Conservation (phyloP, 2,113 vertebrate species). For the Amia ocellicauda region DNA sequence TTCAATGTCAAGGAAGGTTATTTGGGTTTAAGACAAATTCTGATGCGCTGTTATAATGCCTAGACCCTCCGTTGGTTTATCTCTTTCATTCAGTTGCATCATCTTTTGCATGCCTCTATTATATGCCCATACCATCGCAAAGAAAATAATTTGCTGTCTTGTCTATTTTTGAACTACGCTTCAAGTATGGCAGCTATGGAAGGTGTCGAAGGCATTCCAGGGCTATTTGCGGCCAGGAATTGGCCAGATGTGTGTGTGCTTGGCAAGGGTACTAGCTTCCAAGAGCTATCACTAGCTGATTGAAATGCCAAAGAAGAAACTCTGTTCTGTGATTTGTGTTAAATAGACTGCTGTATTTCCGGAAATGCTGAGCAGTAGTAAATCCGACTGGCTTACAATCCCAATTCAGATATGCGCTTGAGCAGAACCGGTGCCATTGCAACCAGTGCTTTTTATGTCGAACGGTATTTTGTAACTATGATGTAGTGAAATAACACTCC, state of each 20-base stretch:
- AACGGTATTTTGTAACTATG: slow-evolving; percentile 39
- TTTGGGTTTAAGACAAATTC: no score
- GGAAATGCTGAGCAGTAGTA: slow-evolving; percentile 40
- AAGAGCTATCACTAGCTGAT: slow-evolving; percentile 68
- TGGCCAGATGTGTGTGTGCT: slow-evolving; percentile 79
- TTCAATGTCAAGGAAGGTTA: no score
- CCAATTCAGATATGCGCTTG: slow-evolving; percentile 23
- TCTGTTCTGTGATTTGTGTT: slow-evolving; percentile 54
- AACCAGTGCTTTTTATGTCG: slow-evolving; percentile 36
- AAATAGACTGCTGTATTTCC: slow-evolving; percentile 33
- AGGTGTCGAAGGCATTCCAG: slow-evolving; percentile 84
- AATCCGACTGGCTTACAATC: slow-evolving; percentile 5
- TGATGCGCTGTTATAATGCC: no score
- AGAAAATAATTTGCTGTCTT: slow-evolving; percentile 74
- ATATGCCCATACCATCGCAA: slow-evolving; percentile 66
- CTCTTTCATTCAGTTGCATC: slow-evolving; percentile 71
- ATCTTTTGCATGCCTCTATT: slow-evolving; percentile 57
- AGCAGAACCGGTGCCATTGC: slow-evolving; percentile 19
- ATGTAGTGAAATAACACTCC: slow-evolving; percentile 46
- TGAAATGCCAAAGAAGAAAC: slow-evolving; percentile 73
- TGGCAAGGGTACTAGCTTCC: slow-evolving; percentile 71
- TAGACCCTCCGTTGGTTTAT: neutral
- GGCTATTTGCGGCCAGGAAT: slow-evolving; percentile 86
- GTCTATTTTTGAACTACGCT: slow-evolving; percentile 86
- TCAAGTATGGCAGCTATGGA: slow-evolving; percentile 79